Evolutionary conservation across 2,113 vertebrate genomes (phyloP), one percentile per base, ranked within the genome.

Genomic region (Otolemur garnettii): DNA sequence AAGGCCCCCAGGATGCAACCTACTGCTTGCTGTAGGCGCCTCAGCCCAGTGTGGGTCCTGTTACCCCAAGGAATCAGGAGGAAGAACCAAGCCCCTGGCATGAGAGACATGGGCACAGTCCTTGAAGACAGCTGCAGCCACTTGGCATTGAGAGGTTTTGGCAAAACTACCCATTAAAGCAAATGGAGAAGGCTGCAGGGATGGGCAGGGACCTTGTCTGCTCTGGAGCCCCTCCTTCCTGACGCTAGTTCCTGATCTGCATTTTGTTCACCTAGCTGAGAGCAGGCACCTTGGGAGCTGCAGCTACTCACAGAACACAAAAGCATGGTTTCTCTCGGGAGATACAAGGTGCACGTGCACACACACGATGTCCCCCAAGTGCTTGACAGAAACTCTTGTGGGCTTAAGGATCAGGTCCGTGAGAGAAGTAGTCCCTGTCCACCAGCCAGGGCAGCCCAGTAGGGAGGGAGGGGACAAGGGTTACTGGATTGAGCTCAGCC

Each of bases 91-190:
- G 82, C 15, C 38, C 38, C 38, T 4, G 4, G 17, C 1, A 0
- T 3, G 9, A 14, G 30, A 38, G 86, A 22, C 18, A 3, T 8
- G 0, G 55, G 15, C 53, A 68, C 19, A 2, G 75, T 96, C 87
- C 96, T 79, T 91, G 90, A 94, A 50, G 86, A 94, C 55, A 30
- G 77, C 91, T 72, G 94, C 77, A 15, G 74, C 83, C 77, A 0
- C 38, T 0, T 0, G 42, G 75, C 0, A 2, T 91, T 26, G 89
- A 45, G 84, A 75, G 83, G 80, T 71, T 97, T 98, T 81, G 92
- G 98, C 35, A 69, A 93, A 96, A 93, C 64, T 24, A 75, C 69
- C 0, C 11, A 45, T 45, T 66, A 57, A 87, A 94, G 95, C 77
- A 66, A 11, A 24, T 12, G 33, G 88, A 21, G 64, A 24, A 55